Evolutionary conservation across 64 coral and sea anemone genomes (phyloP).

Genomic region (Actinia tenebrosa): DNA sequence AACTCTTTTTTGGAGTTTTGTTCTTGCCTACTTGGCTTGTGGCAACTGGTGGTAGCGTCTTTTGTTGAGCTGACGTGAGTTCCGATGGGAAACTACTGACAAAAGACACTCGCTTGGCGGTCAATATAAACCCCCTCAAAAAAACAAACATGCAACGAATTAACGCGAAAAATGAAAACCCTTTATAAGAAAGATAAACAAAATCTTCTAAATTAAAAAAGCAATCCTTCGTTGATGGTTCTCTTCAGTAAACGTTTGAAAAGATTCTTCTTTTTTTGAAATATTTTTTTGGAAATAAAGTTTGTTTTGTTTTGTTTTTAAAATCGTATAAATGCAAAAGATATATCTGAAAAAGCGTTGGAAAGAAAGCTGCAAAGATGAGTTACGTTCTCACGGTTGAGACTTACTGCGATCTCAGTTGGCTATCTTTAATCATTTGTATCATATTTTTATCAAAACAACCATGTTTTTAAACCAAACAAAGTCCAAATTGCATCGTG

Average conservation of each 20-base stretch:
- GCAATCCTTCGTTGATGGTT: background rate
- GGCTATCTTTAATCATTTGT: background rate
- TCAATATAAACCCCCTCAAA: background rate
- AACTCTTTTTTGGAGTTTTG: background rate
- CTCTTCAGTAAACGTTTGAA: background rate
- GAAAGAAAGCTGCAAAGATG: background rate
- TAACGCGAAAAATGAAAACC: background rate
- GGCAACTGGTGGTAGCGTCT: background rate
- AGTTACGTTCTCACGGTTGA: background rate
- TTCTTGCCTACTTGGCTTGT: background rate
- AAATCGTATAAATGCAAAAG: background rate
- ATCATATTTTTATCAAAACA: conserved; percentile 2
- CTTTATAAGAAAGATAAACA: conserved; percentile 11
- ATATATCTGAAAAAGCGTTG: background rate
- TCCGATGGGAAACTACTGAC: background rate
- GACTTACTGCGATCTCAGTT: background rate
- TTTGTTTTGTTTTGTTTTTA: background rate
- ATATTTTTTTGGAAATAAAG: background rate
- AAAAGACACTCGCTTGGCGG: background rate
- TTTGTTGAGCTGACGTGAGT: background rate
- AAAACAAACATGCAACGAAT: background rate
- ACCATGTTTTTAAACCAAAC: background rate
- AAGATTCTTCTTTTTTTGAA: background rate
- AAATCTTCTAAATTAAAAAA: background rate
- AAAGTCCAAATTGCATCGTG: conserved; percentile 5